Evolutionary conservation across 2,888 invertebrate genomes (phyloP), one percentile per base, ranked within the genome.

Genomic region (Chaetoderma sp.): DNA sequence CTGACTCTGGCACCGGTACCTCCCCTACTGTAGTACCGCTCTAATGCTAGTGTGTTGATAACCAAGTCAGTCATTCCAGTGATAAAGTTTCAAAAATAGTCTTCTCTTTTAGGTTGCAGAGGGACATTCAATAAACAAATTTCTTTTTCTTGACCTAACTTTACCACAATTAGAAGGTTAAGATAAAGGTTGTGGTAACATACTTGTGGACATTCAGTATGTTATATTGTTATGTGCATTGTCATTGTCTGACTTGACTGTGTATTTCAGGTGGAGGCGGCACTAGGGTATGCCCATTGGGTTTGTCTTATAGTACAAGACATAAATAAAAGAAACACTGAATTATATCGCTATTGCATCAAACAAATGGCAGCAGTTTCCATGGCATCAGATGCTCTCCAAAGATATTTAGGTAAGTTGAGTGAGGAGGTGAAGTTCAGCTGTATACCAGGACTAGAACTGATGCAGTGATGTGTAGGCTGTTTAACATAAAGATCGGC

Each of bases 211-310:
- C 1, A 30, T 10, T 18, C 6, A 27, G 33, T 33, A 25, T 56
- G 36, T 56, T 5, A 8, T n/a, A 13, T 16, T 36, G 56, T 36
- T 6, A 6, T 25, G 25, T 13, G n/a, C n/a, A n/a, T n/a, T n/a
- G n/a, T n/a, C n/a, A n/a, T n/a, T n/a, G n/a, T n/a, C n/a, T n/a
- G n/a, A n/a, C n/a, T n/a, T n/a, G n/a, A n/a, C n/a, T n/a, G n/a
- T n/a, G n/a, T n/a, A n/a, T 50, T 68, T 18, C 65, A 87, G 86
- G 88, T 91, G 33, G 93, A 95, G 87, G 92, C 94, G 71, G 91
- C 92, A 2, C 82, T 93, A 28, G 95, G 95, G 1, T 96, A 95
- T 88, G 92, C 92, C 1, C 91, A 94, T 83, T 94, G 93, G 92
- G 94, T 96, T 6, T 92, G 94, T 78, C 88, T 89, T 39, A 91